A percentile compares a stretch with the other conserved stretches of the same genome.
These are phyloP conservation scores for Trachythela sp. DNA, from an alignment of 64 coral and sea anemone genomes.

Conservation along the genomic window DNA sequence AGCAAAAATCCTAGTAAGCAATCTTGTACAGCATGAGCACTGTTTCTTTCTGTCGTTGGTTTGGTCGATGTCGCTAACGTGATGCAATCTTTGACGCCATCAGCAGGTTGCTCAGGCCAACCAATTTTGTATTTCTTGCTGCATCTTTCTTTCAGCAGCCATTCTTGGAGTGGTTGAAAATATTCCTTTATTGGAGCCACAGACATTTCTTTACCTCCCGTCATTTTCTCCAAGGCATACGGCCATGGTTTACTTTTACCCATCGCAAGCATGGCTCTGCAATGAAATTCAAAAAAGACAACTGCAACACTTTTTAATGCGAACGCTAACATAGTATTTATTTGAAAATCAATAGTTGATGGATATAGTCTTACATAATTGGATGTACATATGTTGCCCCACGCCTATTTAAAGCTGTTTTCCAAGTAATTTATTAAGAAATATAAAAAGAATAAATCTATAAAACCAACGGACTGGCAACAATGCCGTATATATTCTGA, in stretches of 20 bases:
- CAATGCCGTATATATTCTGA: too few species aligned
- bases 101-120: slow-evolving; percentile 45
- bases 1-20: neutral
- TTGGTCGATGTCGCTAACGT: too few species aligned
- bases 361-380: too few species aligned
- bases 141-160: slow-evolving; percentile 66
- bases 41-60: neutral
- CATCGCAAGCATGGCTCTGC: slow-evolving; percentile 69
- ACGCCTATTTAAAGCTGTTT: too few species aligned
- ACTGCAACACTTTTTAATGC: neutral
- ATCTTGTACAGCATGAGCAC: neutral
- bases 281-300: neutral
- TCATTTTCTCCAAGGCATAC: slow-evolving; percentile 57
- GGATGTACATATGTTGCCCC: too few species aligned
- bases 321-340: too few species aligned
- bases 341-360: too few species aligned
- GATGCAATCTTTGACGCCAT: neutral
- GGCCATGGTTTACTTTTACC: slow-evolving; percentile 87
- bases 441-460: too few species aligned
- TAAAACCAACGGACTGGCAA: too few species aligned
- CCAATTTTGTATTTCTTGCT: slow-evolving; percentile 53
- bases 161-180: slow-evolving; percentile 55
- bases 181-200: slow-evolving; percentile 78
- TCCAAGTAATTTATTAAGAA: too few species aligned
- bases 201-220: slow-evolving; percentile 52